Percentiles rank a stretch among this genome's conserved stretches.
These are phyloP conservation scores for Subanguina moxae DNA, from an alignment of 1,140 invertebrate species.

Conservation along the genomic window DNA sequence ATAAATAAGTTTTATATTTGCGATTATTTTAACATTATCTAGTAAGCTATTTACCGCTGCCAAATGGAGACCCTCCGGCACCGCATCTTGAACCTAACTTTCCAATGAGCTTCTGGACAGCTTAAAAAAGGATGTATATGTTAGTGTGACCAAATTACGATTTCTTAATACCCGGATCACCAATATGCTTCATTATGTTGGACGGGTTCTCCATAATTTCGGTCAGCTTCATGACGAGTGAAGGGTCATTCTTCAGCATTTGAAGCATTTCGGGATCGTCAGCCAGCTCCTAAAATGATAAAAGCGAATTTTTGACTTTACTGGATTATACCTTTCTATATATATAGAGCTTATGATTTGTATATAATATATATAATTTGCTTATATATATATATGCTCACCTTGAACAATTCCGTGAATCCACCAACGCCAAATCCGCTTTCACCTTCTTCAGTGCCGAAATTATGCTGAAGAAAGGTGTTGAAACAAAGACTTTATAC, in stretches of 20 bases:
- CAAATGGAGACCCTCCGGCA: not conserved
- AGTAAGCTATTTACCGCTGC: not conserved
- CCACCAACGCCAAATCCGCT: not conserved
- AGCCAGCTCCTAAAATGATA: slow-evolving; percentile 10
- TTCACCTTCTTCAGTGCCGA: not conserved
- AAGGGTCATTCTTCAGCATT: slow-evolving; percentile 27
- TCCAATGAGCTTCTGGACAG: slow-evolving; percentile 20
- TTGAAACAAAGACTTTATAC: too few relatives aligned
- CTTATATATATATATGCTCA: not conserved
- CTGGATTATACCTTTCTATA: too few relatives aligned
- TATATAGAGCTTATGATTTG: too few relatives aligned
- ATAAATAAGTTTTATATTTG: not conserved
- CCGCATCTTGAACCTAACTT: slow-evolving; percentile 20
- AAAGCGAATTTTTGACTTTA: not conserved
- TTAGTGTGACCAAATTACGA: not conserved
- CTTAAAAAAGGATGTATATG: not conserved
- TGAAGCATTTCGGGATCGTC: slow-evolving; percentile 29
- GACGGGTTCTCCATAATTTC: slow-evolving; percentile 30
- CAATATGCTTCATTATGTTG: slow-evolving; percentile 30
- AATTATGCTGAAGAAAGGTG: not conserved
- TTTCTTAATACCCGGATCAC: slow-evolving; percentile 5
- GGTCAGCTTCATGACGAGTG: slow-evolving; percentile 6
- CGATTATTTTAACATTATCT: not conserved
- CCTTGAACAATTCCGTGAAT: slow-evolving; percentile 24
- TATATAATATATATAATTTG: too few relatives aligned